Percentiles rank a stretch among this genome's conserved stretches.
These are phyloP conservation scores for Leucosticte australis DNA, from an alignment of 2,113 vertebrate species.

Conservation along the genomic window DNA sequence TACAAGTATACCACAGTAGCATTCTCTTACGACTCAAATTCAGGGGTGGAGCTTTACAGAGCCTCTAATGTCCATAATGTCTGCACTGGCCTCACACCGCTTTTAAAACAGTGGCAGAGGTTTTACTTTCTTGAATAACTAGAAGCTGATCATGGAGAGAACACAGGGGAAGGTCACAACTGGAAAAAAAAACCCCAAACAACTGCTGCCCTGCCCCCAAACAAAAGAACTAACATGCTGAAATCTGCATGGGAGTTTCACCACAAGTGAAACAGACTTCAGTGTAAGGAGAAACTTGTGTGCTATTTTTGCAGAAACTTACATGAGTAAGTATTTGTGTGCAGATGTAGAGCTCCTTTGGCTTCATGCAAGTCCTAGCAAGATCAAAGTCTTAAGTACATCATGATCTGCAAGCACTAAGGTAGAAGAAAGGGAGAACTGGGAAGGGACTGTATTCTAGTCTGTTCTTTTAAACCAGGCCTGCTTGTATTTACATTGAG, in stretches of 20 bases:
- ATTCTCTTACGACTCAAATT: background rate
- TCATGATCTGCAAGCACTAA: background rate
- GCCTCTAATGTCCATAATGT: background rate
- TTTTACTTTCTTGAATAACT: background rate
- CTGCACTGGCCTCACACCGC: background rate
- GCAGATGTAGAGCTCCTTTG: background rate
- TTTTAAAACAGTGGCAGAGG: background rate
- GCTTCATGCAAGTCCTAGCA: background rate
- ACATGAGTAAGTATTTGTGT: background rate
- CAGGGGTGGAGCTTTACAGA: background rate
- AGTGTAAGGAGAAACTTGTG: background rate
- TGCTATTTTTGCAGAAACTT: background rate
- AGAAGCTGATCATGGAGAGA: background rate
- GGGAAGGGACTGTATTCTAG: background rate
- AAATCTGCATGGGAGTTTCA: background rate
- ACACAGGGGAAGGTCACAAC: background rate
- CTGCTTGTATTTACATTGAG: background rate
- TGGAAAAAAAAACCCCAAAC: background rate
- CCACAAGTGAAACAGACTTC: background rate
- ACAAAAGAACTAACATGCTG: background rate
- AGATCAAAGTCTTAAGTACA: background rate
- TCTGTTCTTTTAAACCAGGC: background rate
- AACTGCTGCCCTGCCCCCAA: fast-evolving
- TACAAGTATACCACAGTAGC: background rate
- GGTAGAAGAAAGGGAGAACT: background rate